Conservation (phyloP, 2,888 invertebrate species). For the Leptinotarsa haldemani region DNA sequence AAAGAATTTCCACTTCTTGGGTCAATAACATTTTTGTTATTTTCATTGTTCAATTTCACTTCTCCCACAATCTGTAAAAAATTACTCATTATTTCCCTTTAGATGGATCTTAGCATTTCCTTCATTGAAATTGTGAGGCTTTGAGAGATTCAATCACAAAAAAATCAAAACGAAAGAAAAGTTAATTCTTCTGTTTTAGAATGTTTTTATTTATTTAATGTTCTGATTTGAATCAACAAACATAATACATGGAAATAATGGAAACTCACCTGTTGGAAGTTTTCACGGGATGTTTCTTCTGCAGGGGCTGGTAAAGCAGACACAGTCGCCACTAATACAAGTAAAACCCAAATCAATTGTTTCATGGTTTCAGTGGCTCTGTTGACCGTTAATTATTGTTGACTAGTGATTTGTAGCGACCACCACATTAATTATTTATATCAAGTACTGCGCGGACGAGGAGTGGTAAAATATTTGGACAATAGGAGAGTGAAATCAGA, state of each 20-base stretch:
- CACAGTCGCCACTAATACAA: slow-evolving; percentile 5
- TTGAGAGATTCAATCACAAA: no score
- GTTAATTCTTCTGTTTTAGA: no score
- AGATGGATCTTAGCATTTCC: no score
- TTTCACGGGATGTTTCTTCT: neutral
- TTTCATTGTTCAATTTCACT: neutral
- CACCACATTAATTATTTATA: slow-evolving; percentile 28
- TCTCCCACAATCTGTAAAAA: no score
- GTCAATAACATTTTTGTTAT: slow-evolving; percentile 45
- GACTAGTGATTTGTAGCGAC: slow-evolving; percentile 10
- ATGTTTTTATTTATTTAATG: no score
- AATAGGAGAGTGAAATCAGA: slow-evolving; percentile 27
- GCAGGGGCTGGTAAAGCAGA: slow-evolving; percentile 8
- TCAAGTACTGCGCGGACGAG: slow-evolving; percentile 7
- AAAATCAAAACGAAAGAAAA: no score
- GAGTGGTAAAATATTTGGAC: slow-evolving; percentile 24
- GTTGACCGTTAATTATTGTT: slow-evolving; percentile 1
- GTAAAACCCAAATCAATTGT: slow-evolving; percentile 7
- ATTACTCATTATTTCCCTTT: no score
- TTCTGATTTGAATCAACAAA: no score
- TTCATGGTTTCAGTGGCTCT: slow-evolving; percentile 19
- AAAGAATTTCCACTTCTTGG: slow-evolving; percentile 71
- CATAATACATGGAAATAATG: no score
- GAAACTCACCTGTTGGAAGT: neutral
- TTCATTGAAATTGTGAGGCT: no score